Base-by-base conservation (phyloP, 1,140 invertebrate genomes). In the Leptopilina clavipes region DNA sequence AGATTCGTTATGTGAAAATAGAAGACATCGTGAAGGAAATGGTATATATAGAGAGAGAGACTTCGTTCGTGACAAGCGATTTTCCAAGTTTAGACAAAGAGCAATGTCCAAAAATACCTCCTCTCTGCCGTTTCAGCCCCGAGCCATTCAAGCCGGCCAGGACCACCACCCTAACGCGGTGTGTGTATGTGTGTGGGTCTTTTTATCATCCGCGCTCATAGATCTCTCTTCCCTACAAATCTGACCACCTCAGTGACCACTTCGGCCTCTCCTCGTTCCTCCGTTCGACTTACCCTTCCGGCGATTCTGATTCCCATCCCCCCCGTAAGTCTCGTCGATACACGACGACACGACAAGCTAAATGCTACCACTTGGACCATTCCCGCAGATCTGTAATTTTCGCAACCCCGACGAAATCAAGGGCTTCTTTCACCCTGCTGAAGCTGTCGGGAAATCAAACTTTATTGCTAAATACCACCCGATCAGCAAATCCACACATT, bases 401-500 rank as follows among this genome's bases (percentile, higher is more conserved):
- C 87, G 85, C 88, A 85, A 88, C 82, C 85, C 88, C 86, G 83
- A 85, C 86, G 83, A 89, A 90, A 90, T 90, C 88, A 90, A 82
- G 84, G 86, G 76, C 84, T 89, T 88, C 88, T 90, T 90, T 87
- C 86, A 87, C 79, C 84, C 84, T 83, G 81, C 76, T 65, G 25
- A 40, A 80, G 75, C 76, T 82, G 75, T 77, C 83, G 83, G 87
- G 84, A 82, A 89, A 87, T 87, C 88, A 87, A 86, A 90, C 88
- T 90, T 90, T 90, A 90, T 90, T 90, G 89, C 88, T 89, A 90
- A 89, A 90, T 90, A 90, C 89, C 77, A 89, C 84, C 78, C 86
- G 87, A 89, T 90, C 89, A 90, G 89, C 89, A 88, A 82, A 88
- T 88, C 85, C 84, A 78, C 77, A 65, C 59, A 65, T 65, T 65